Base-by-base conservation (phyloP, 2,797 vertebrate genomes). In the Chiroxiphia lanceolata region DNA sequence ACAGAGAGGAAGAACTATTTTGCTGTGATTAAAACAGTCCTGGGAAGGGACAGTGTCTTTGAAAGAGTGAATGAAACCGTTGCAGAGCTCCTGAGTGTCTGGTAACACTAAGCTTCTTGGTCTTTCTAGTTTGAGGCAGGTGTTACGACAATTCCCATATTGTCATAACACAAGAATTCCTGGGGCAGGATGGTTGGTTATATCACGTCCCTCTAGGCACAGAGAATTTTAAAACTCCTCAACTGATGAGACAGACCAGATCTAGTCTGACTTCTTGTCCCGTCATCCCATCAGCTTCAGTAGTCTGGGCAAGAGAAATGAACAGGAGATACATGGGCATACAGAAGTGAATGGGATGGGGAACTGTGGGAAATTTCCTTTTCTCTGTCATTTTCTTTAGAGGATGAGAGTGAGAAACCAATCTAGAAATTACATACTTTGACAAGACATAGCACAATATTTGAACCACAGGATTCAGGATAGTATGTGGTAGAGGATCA, bases 381-480 rank as follows among this genome's bases (percentile, higher is more conserved):
- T 70, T 45, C 56, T 67, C n/a, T 64, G 27, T 40, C 8, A 50
- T 71, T 76, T 81, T 63, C 15, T 76, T n/a, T 50, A 75, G 26
- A 56, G 3, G 59, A 56, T 4, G 0, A 0, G 22, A 45, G 11
- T 65, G 42, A 69, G 31, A 44, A 27, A 64, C 2, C 0, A 16
- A 4, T n/a, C 10, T 31, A 34, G 69, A 51, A 76, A 14, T 34
- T 0, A 7, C 17, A 16, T n/a, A 8, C 15, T 86, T 42, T 60
- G 76, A 64, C 36, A 71, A 68, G 15, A 45, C 0, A 1, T 4
- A 61, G 15, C 8, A 57, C 18, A 63, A 33, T 27, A 68, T 57
- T 21, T 42, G 74, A 60, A 47, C 10, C 10, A 48, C 29, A 48
- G 14, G 23, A 59, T 45, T 23, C 25, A 65, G 21, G 13, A 36